Base-by-base conservation (phyloP, 1,140 invertebrate species). In the Eriosoma lanigerum region DNA sequence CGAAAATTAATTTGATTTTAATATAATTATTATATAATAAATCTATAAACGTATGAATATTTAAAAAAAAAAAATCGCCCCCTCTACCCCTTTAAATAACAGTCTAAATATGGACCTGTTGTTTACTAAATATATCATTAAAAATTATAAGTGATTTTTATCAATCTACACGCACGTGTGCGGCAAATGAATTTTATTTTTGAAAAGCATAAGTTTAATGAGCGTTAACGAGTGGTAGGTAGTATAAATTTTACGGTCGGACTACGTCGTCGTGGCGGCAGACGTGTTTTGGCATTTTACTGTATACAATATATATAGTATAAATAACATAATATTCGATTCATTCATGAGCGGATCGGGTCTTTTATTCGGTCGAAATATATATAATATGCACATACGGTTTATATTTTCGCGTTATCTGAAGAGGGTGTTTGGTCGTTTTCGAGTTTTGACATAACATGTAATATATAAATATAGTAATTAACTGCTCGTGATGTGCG, bases 351-450 rank as follows among this genome's bases (percentile, higher is more conserved):
- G 17, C 17, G 26, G 60, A 8, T 24, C 17, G 60, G 60, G 60
- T 62, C 26, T 26, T 62, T 19, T 60, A 13, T 19, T 48, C 46
- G 46, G 10, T 10, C 13, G 46, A 13, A 13, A 10, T 29, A 9
- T 62, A 32, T 62, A 10, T 17, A 15, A 32, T 38, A 38, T 32
- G 32, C 26, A 32, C 13, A 46, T 68, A 68, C 13, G 64, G 64
- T 46, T 46, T 32, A 46, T 38, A 38, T 38, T 68, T 68, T 68
- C 38, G 62, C 62, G n/a, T 66, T n/a, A 68, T 46, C 38, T 15
- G 64, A 68, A 15, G 64, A 68, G 38, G 64, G 32, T n/a, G 32
- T 66, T 66, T 44, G 38, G 64, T 46, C 38, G 64, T 68, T 68
- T 68, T 68, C 38, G 64, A 68, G 32, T 38, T 38, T 38, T 38